Evolutionary conservation across 1,140 invertebrate species (phyloP).

Genomic region (Aphidius gifuensis): DNA sequence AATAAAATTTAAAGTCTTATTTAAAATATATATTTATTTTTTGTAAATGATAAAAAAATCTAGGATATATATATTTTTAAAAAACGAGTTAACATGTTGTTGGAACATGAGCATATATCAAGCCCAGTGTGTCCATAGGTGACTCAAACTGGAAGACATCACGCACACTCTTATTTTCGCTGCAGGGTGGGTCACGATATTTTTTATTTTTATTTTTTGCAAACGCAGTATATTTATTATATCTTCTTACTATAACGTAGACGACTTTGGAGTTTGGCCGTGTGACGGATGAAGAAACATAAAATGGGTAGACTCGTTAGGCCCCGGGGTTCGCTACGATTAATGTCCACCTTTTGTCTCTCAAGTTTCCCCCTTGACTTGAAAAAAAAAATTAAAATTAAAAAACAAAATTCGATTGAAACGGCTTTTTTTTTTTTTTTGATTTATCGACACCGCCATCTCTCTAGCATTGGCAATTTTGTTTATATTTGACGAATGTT

Average conservation of each 20-base stretch:
- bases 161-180: constrained; percentile 15
- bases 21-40: not conserved
- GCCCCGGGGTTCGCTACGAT: constrained; percentile 16
- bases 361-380: not conserved
- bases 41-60: not conserved
- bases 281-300: not conserved
- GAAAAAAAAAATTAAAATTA: constrained; percentile 1
- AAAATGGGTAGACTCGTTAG: constrained; percentile 11
- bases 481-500: constrained; percentile 9
- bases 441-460: constrained; percentile 15
- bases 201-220: not conserved
- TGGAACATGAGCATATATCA: constrained; percentile 20
- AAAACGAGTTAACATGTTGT: constrained; percentile 6
- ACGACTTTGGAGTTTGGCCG: not conserved
- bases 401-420: not conserved
- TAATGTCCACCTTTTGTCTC: constrained; percentile 21
- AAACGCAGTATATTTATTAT: no score
- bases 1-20: not conserved
- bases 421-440: constrained; percentile 9
- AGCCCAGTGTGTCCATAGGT: not conserved
- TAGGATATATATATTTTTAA: not conserved
- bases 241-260: no score
- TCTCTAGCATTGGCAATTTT: constrained; percentile 7
- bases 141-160: constrained; percentile 1
- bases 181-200: constrained; percentile 19